phyloP scores from a whole-genome alignment of 1,140 invertebrate genomes.

The Philopotamus ludificatus region DNA sequence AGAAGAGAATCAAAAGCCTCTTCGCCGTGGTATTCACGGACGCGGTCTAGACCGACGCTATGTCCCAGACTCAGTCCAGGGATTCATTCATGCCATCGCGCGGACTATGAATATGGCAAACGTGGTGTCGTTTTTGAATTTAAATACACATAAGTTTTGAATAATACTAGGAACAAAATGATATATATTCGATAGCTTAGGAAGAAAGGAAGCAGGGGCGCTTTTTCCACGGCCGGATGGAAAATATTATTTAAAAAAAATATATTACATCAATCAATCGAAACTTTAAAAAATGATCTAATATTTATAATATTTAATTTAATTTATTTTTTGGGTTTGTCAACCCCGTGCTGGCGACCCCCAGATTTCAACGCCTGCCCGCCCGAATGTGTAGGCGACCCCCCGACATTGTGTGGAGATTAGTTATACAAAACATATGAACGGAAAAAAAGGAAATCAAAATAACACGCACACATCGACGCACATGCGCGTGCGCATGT shows the following conservation, averaged over 20 bases:
- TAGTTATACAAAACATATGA: conserved; percentile 35
- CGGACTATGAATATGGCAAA: conserved; percentile 24
- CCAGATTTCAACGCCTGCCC: conserved; percentile 6
- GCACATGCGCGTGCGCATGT: background rate
- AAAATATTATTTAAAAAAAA: background rate
- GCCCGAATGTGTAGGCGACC: conserved; percentile 19
- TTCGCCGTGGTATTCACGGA: conserved; percentile 12
- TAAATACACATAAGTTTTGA: conserved; percentile 33
- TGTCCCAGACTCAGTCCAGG: background rate
- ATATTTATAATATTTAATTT: no score
- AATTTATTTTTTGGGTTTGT: no score
- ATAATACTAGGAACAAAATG: conserved; percentile 34
- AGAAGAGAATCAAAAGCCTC: conserved; percentile 24
- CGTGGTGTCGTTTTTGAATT: conserved; percentile 31
- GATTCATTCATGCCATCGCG: background rate
- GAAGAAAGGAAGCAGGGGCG: conserved; percentile 33
- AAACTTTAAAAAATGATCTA: no score
- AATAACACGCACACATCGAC: conserved; percentile 19
- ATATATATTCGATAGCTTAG: conserved; percentile 33
- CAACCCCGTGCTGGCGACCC: no score
- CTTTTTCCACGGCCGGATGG: background rate
- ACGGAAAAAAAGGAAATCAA: conserved; percentile 30
- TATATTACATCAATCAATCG: no score
- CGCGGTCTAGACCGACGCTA: background rate
- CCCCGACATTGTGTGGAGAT: conserved; percentile 34